Conservation (phyloP, 1,140 invertebrate genomes). For the Oscheius sp. region DNA sequence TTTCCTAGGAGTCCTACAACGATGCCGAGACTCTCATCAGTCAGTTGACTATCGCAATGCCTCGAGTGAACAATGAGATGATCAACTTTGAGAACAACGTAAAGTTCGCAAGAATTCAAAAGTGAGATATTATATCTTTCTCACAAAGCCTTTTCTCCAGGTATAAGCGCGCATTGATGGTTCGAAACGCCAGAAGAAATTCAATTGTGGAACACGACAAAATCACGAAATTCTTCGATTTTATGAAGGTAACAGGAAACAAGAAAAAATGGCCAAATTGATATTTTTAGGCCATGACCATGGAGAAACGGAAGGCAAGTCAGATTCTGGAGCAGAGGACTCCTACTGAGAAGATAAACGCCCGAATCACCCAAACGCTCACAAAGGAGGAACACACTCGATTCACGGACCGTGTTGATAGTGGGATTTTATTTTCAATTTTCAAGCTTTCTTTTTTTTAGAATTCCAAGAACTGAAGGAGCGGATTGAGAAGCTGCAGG, state of each 20-base stretch:
- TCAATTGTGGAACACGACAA: neutral
- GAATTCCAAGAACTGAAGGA: neutral
- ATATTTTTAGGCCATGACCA: neutral
- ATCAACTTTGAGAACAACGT: neutral
- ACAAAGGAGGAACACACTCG: neutral
- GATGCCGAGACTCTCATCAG: neutral
- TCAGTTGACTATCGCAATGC: neutral
- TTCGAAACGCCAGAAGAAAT: neutral
- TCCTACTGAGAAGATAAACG: neutral
- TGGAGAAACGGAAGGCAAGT: neutral
- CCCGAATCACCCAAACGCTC: neutral
- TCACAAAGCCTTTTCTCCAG: neutral
- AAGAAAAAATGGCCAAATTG: neutral
- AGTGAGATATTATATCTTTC: neutral
- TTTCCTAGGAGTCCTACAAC: neutral
- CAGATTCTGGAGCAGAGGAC: neutral
- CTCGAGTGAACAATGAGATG: neutral
- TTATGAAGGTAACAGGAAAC: neutral
- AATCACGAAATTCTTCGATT: neutral
- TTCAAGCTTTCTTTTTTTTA: neutral
- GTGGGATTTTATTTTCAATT: neutral
- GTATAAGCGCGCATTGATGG: neutral
- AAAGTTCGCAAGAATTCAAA: neutral
- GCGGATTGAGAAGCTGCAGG: neutral
- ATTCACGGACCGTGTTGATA: neutral